Evolutionary conservation across 2,888 invertebrate genomes (phyloP), one percentile per base, ranked within the genome.

Genomic region (Mimas tiliae): DNA sequence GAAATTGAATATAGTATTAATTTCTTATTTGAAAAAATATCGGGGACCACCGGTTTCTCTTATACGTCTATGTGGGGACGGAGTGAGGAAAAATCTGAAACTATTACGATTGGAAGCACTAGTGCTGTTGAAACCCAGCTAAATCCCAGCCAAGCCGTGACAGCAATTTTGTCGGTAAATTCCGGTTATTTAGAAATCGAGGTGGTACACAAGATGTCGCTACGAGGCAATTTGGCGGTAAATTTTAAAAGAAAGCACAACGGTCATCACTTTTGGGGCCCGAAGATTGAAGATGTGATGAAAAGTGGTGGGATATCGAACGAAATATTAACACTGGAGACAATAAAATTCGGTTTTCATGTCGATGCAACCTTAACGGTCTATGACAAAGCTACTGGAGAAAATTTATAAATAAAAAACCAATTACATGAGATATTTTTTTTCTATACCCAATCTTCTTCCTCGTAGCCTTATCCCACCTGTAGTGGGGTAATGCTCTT

Each of bases 211-310:
- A 69, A 70, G 33, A 78, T 83, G 11, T 76, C 69, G n/a, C 66
- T 91, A 6, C 76, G 83, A 62, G 91, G 91, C 0, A 84, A 88
- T 68, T 70, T 90, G 0, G 91, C 88, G 0, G 85, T 88, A 0
- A 90, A 92, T 68, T 90, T 80, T 51, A 85, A 75, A 64, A 83
- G 73, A 14, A 48, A 69, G 0, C 70, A 78, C 33, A 82, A 81
- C 0, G 85, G 84, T 0, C 91, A 91, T 51, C 87, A 90, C 72
- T 91, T 91, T 64, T 88, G 83, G 79, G 88, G 86, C 0, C 90
- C 88, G 0, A 70, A 71, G 1, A 78, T 91, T 9, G 71, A 73
- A 3, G 80, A 79, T 65, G 80, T 90, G 0, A 81, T 91, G 82
- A 76, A 76, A 48, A 78, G 76, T 53, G 87, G 79, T 11, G 81